These are phyloP conservation scores for Solenopsis fugax DNA, from an alignment of 1,140 invertebrate genomes.

Conservation along the genomic window DNA sequence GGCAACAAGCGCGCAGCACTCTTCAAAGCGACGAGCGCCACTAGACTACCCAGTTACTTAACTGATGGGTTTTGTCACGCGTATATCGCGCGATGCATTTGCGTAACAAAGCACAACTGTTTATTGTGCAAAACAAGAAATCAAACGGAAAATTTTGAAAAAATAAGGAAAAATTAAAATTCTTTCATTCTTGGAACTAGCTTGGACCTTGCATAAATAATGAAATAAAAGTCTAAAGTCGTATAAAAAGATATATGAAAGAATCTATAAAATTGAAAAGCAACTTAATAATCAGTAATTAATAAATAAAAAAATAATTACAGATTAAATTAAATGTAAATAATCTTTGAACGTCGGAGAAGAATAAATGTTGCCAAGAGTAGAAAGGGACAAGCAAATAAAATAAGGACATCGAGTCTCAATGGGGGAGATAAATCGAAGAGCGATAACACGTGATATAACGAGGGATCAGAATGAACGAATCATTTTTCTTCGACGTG, in stretches of 20 bases:
- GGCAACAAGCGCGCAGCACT: slow-evolving; percentile 60
- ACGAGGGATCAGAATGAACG: background rate
- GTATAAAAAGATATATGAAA: background rate
- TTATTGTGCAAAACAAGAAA: slow-evolving; percentile 11
- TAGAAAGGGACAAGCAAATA: background rate
- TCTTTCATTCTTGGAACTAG: background rate
- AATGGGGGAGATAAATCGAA: background rate
- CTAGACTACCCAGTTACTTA: slow-evolving; percentile 46
- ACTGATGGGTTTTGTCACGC: slow-evolving; percentile 59
- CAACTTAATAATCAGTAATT: slow-evolving; percentile 9
- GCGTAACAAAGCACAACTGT: slow-evolving; percentile 56
- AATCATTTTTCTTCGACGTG: slow-evolving; percentile 10
- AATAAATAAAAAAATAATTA: background rate
- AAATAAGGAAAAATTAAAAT: background rate
- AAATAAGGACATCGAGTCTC: background rate
- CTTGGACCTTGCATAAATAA: background rate
- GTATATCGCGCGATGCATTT: slow-evolving; percentile 45
- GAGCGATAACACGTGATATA: background rate
- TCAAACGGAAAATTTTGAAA: background rate
- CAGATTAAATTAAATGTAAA: background rate
- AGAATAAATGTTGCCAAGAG: background rate
- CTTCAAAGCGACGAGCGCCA: slow-evolving; percentile 41
- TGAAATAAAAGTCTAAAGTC: too few species aligned
- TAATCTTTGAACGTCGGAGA: background rate
- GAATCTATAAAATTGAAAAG: background rate